A percentile compares a stretch with the other conserved stretches of the same genome.
phyloP scores from a whole-genome alignment of 2,888 invertebrate genomes.

The Proisotoma minuta region DNA sequence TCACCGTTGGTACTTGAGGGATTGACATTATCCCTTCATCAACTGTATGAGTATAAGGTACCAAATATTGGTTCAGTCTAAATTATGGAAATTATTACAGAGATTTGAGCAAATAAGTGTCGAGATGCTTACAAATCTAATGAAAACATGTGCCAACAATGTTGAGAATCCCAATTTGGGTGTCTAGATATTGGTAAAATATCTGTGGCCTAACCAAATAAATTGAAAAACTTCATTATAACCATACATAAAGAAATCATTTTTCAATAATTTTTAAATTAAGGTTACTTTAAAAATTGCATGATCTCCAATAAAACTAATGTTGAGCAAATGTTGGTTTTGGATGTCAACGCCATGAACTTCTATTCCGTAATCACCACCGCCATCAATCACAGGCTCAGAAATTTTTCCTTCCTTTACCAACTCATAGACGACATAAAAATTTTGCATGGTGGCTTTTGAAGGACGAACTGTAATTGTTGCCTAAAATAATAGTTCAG shows the following conservation, averaged over 20 bases:
- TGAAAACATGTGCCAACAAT: constrained; percentile 41
- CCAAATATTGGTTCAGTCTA: constrained; percentile 35
- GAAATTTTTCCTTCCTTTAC: constrained; percentile 6
- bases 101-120: constrained; percentile 3
- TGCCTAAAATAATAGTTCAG: neutral
- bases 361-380: neutral
- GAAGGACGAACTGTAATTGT: constrained; percentile 32
- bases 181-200: constrained; percentile 31
- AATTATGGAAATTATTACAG: neutral
- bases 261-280: neutral
- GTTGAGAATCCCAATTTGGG: constrained; percentile 33
- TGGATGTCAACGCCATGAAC: constrained; percentile 8
- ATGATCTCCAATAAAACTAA: constrained; percentile 39
- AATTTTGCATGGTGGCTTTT: constrained; percentile 30
- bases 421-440: constrained; percentile 30
- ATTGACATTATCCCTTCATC: constrained; percentile 30
- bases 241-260: neutral
- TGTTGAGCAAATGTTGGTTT: constrained; percentile 25
- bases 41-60: constrained; percentile 19
- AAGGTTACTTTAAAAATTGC: constrained; percentile 31
- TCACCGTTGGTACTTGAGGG: constrained; percentile 28
- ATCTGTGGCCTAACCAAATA: constrained; percentile 38
- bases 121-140: constrained; percentile 20
- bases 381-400: neutral
- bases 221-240: neutral